Base-by-base conservation (phyloP, 2,797 vertebrate species). In the Gephyroberyx darwinii region DNA sequence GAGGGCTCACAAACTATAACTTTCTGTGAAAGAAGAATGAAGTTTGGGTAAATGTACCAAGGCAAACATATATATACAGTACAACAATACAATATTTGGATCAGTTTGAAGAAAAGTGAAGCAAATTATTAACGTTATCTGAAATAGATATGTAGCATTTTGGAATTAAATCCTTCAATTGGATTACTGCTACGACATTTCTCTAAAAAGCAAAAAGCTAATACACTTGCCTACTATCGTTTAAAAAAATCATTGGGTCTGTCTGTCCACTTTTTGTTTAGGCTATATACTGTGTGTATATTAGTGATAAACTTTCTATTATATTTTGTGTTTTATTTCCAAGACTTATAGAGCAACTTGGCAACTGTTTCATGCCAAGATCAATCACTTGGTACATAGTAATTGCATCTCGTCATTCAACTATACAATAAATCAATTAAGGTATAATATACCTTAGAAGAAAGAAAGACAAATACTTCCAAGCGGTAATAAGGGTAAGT, bases 261-360 rank as follows among this genome's bases (percentile, higher is more conserved):
- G 17, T 53, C 37, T 47, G 22, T 31, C 52, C 16, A 58, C 6
- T 1, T 57, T 20, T 13, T 35, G 17, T 48, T 53, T 19, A n/a
- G 43, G 48, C 33, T 65, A 51, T 60, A 63, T 58, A 74, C 71
- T 77, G 59, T 52, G 26, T 26, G 26, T 26, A 26, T 26, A 26
- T 2, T 26, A 26, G 26, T 67, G 48, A 65, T 53, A 56, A 43
- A 26, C 16, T 54, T 72, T 78, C 74, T 74, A 86, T 86, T 78
- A 81, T 10, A 22, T 41, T 72, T 54, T 76, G 65, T 56, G 69
- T 75, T 13, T 41, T 41, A 3, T 41, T 41, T 41, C 1, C 58
- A 70, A 66, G 65, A 80, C 74, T 63, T 77, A 69, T 57, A 47
- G 59, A 1, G 12, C 22, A 62, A 64, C 66, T 45, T 73, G 62